Base-by-base conservation (phyloP, 2,113 vertebrate species). In the Nibea albiflora region DNA sequence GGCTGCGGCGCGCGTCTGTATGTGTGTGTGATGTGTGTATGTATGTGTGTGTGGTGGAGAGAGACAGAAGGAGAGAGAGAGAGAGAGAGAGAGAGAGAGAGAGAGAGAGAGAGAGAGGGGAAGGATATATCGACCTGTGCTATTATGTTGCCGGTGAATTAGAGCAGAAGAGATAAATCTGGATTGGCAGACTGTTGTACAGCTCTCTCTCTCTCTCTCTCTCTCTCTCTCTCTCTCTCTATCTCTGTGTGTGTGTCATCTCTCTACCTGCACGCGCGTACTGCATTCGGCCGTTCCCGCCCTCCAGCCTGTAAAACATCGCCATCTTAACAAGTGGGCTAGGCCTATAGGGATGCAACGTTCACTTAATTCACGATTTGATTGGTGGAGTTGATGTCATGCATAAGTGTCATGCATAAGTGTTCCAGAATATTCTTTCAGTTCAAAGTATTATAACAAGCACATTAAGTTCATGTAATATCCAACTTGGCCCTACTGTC, bases 81-180 rank as follows among this genome's bases (percentile, higher is more conserved):
- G 24, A 69, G 69, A 56, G 68, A 22, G 52, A 31, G 78, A 26
- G 24, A 69, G 69, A 56, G 68, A 22, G 52, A 31, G n/a, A 52
- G 35, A 60, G 56, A 22, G 24, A 60, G 47, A 11, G 61, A 44
- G 78, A 35, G 80, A 64, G 64, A 15, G 81, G 35, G 73, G 65
- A 50, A 15, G 58, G 39, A 16, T 42, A 26, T 64, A 89, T 88
- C 72, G 86, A 91, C 49, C 56, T 54, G 53, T 24, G 11, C 65
- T 69, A 12, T 53, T 72, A 62, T 71, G 80, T 19, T 52, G 60
- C n/a, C 8, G 35, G 80, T 81, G 84, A 90, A 93, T 75, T 52
- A 71, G 89, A 90, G 91, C 91, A 84, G 88, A 89, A 86, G 65
- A 62, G 88, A 90, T 61, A 17, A 35, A 91, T 85, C n/a, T 66